Conservation (phyloP, 2,113 vertebrate genomes). For the Corydoras maculifer region DNA sequence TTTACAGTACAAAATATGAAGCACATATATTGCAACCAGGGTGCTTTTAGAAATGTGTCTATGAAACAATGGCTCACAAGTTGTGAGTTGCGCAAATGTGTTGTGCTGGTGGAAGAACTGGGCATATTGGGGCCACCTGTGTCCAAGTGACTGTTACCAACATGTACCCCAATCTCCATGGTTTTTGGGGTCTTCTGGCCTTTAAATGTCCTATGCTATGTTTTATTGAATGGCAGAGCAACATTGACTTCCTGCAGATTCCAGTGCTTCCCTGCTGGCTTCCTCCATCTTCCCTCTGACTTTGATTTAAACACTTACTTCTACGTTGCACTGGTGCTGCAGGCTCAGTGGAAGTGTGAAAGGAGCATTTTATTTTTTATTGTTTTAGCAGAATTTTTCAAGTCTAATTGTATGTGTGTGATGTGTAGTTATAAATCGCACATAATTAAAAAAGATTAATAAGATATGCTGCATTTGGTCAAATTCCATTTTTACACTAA, state of each 20-base stretch:
- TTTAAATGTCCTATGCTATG: background rate
- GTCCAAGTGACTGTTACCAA: background rate
- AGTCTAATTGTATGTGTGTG: too few relatives aligned
- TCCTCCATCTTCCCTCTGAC: constrained; percentile 46
- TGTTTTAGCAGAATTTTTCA: background rate
- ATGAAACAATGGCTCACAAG: background rate
- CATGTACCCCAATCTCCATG: background rate
- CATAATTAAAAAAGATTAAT: too few relatives aligned
- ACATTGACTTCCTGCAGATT: constrained; percentile 52
- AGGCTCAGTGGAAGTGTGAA: constrained; percentile 9
- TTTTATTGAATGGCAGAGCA: constrained; percentile 45
- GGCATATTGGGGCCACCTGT: constrained; percentile 22
- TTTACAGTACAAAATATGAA: too few relatives aligned
- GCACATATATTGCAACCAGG: too few relatives aligned
- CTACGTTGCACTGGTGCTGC: constrained; percentile 1
- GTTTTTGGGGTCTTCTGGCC: constrained; percentile 7
- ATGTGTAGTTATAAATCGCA: too few relatives aligned
- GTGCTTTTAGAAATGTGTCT: background rate
- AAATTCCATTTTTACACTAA: background rate
- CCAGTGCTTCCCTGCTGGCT: constrained; percentile 51
- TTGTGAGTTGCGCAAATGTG: background rate
- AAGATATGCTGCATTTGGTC: too few relatives aligned
- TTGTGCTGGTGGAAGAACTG: background rate
- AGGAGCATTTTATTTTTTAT: background rate
- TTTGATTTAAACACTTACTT: constrained; percentile 49